A percentile compares a stretch with the other conserved stretches of the same genome.
Conservation (phyloP, 2,113 vertebrate genomes). For the Acanthisitta chloris region DNA sequence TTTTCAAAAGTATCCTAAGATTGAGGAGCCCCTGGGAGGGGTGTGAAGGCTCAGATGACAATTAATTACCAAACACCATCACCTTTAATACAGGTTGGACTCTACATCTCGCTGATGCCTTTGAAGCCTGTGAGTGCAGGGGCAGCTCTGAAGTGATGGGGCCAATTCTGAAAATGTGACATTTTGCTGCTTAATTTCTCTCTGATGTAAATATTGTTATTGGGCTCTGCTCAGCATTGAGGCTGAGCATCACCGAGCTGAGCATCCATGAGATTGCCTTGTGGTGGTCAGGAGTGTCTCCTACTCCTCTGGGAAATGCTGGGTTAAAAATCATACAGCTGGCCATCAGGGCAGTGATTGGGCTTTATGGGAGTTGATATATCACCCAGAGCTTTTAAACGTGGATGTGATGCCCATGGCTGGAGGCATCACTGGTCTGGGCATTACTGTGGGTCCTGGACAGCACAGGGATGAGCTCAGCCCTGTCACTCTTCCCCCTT, state of each 20-base stretch:
- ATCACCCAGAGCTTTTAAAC: not conserved
- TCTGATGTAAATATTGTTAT: not conserved
- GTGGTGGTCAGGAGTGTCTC: fast-evolving
- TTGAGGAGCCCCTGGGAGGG: not conserved
- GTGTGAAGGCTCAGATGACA: not conserved
- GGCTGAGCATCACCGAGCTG: not conserved
- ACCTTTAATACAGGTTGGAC: not conserved
- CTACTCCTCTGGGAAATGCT: not conserved
- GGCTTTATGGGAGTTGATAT: not conserved
- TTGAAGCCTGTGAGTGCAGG: not conserved
- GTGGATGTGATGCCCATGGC: not conserved
- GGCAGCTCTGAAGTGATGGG: not conserved
- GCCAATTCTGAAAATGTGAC: not conserved
- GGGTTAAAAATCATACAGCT: not conserved
- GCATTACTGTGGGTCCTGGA: not conserved
- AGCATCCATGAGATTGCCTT: not conserved
- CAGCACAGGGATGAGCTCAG: too few species aligned
- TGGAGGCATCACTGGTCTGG: fast-evolving
- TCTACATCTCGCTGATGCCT: not conserved
- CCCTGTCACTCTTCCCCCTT: fast-evolving
- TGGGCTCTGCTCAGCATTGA: not conserved
- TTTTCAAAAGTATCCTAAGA: not conserved
- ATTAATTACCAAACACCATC: not conserved
- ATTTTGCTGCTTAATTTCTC: not conserved
- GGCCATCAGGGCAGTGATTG: not conserved